Evolutionary conservation across 2,113 vertebrate species (phyloP), one percentile per base, ranked within the genome.

Genomic region (Pterophyllum scalare): DNA sequence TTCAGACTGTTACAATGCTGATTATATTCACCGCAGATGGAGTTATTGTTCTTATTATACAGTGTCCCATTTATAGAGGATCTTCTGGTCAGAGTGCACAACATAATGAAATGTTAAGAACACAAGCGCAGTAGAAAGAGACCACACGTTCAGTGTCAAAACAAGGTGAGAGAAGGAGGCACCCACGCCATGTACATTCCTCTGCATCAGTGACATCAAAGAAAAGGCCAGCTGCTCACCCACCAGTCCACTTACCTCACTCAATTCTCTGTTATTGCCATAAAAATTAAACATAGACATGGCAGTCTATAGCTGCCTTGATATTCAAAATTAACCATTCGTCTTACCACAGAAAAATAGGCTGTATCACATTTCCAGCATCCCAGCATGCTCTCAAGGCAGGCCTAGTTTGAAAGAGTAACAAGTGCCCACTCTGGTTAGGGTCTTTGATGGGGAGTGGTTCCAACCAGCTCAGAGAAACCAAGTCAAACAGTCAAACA

Each of bases 361-460:
- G 90, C 60, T 87, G 85, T 88, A 82, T 83, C 74, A 92, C 83
- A 81, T 83, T 61, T 64, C 61, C 49, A 90, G 77, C 78, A 76
- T 84, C 59, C 59, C 78, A 90, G 92, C 93, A 94, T 95, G 94
- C 94, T 94, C 84, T 91, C 85, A 84, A 91, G 87, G 90, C 91
- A 89, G 90, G 86, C 84, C 43, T 59, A 77, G 80, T 84, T 82
- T 78, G 64, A 78, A 54, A 67, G 59, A 79, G 83, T 83, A 81
- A 83, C 20, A 74, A 35, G 57, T 86, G 58, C 70, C 77, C 24
- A n/a, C n/a, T 79, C 74, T 46, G 79, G 75, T 49, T 81, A 65
- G 58, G 52, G 80, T 72, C 60, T 84, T 77, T 54, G 80, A 77
- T 67, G 59, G 31, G 6, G 60, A 28, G 24, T 14, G 4, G 22